Base-by-base conservation (phyloP, 2,888 invertebrate genomes). In the Ptilodon capucinus region DNA sequence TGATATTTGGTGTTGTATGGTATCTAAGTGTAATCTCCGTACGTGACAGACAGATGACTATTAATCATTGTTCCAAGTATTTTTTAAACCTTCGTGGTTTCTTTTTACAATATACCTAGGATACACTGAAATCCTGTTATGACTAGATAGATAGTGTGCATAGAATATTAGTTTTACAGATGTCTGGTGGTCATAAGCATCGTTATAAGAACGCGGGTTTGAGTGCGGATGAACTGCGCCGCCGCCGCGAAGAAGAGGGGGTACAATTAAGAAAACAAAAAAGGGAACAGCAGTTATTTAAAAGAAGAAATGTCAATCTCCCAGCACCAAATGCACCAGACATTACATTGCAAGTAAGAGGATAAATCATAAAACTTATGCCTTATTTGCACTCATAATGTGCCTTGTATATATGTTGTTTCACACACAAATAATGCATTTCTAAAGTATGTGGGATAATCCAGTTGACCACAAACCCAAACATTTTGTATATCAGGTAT, bases 261-360 rank as follows among this genome's bases (percentile, higher is more conserved):
- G 96, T 99, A 21, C 98, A 99, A 76, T 92, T 99, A 41, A 92
- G 99, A 44, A 99, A 99, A 92, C 97, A 97, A 73, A 98, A 98
- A 85, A 91, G 98, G 54, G 99, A 99, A 82, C 97, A 98, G 78
- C 98, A 98, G 82, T 89, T 98, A 30, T 97, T 96, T 58, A 98
- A 98, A 87, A 92, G 97, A 49, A 93, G 98, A 65, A 98, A 98
- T 94, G 97, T 98, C 51, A 91, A 78, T 65, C 77, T 81, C 57
- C 88, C 83, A 57, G 77, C 82, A 57, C 81, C 73, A 1, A 83
- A 86, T 67, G 67, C 81, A 25, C 84, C 89, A 45, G 89, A 90
- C 52, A 76, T 81, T 53, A 68, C 79, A 19, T 57, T 83, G 53
- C 88, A 84, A 79, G 90, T 88, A 67, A 4, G 13, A 38, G 28